A percentile compares a stretch with the other conserved stretches of the same genome.
phyloP scores from a whole-genome alignment of 2,888 invertebrate species.

The Drosophila melanocephala region DNA sequence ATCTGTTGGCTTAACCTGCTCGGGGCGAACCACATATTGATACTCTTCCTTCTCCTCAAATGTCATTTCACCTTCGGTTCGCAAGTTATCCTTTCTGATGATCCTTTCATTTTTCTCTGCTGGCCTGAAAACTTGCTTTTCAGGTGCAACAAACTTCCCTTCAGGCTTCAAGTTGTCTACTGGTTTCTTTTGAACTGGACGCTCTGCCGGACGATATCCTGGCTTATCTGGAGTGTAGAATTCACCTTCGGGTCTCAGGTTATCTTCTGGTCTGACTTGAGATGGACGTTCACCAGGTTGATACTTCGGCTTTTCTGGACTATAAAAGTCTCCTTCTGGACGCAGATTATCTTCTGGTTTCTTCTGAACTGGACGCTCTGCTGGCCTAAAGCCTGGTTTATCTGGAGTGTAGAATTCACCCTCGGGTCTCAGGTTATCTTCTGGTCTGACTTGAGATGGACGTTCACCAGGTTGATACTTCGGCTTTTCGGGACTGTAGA shows the following conservation, averaged over 20 bases:
- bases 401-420: slow-evolving; percentile 84
- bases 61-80: slow-evolving; percentile 83
- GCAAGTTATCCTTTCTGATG: slow-evolving; percentile 85
- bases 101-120: slow-evolving; percentile 84
- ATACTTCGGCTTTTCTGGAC: slow-evolving; percentile 81
- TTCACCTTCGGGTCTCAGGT: slow-evolving; percentile 87
- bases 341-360: slow-evolving; percentile 86
- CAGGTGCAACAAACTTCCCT: slow-evolving; percentile 85
- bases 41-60: slow-evolving; percentile 82
- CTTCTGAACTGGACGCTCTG: slow-evolving; percentile 85
- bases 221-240: slow-evolving; percentile 62
- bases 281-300: slow-evolving; percentile 85
- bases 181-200: slow-evolving; percentile 68
- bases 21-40: slow-evolving; percentile 68
- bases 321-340: slow-evolving; percentile 83
- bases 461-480: slow-evolving; percentile 86
- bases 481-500: slow-evolving; percentile 85
- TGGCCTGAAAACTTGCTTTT: slow-evolving; percentile 85
- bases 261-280: slow-evolving; percentile 86
- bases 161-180: slow-evolving; percentile 86
- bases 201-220: slow-evolving; percentile 45
- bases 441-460: slow-evolving; percentile 85
- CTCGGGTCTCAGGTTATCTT: slow-evolving; percentile 86
- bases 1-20: slow-evolving; percentile 86
- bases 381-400: slow-evolving; percentile 84